Conservation (phyloP, 2,888 invertebrate species). For the Parapristionchus giblindavisi region DNA sequence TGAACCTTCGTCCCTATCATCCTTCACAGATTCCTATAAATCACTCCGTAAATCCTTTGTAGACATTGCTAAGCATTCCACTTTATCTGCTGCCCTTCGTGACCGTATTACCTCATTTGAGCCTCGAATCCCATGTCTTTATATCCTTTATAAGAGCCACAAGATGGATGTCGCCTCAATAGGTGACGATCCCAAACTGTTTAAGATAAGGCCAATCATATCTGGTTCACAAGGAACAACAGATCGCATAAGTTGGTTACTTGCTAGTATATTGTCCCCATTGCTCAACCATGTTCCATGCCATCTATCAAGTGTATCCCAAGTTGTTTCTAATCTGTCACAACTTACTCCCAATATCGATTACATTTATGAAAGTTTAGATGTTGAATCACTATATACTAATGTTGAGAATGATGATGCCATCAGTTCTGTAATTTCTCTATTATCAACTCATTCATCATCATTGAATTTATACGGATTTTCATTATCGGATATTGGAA, state of each 20-base stretch:
- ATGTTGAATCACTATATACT: conserved; percentile 23
- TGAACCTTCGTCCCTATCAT: not conserved
- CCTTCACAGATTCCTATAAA: not conserved
- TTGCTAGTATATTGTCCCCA: not conserved
- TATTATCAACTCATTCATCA: not conserved
- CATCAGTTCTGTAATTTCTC: not conserved
- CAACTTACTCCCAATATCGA: not conserved
- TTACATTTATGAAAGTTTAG: not conserved
- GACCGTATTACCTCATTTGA: not conserved
- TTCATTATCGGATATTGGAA: not conserved
- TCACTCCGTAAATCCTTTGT: not conserved
- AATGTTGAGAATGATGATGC: conserved; percentile 31
- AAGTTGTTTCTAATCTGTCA: not conserved
- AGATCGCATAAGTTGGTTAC: conserved; percentile 18
- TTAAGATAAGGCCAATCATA: conserved; percentile 12
- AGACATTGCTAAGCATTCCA: not conserved
- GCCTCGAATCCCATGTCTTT: conserved; percentile 5
- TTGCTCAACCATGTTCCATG: not conserved
- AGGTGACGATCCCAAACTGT: not conserved
- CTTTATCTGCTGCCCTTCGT: not conserved
- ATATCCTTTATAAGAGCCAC: conserved; percentile 14
- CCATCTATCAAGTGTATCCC: not conserved
- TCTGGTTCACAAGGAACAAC: conserved; percentile 11
- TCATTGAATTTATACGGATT: not conserved
- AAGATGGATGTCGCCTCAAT: conserved; percentile 1